Percentiles rank a stretch among this genome's conserved stretches.
Evolutionary conservation across 2,888 invertebrate species (phyloP).

Genomic region (Chymomyza procnemis): DNA sequence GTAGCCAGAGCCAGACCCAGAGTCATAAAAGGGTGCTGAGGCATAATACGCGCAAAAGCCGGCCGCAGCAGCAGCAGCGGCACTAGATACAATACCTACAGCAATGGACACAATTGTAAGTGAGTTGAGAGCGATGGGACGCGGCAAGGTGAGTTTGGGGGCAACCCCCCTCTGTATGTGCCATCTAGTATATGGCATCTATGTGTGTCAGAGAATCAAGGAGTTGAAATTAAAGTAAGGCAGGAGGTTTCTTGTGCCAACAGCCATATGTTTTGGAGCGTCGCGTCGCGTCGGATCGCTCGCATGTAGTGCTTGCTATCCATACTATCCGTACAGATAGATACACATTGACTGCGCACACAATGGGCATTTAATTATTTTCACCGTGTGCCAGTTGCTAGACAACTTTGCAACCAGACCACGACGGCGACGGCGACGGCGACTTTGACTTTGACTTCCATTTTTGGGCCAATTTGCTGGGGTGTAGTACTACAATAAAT

Average conservation of each 20-base stretch:
- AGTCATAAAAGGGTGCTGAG: conserved; percentile 48
- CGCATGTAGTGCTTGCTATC: background rate
- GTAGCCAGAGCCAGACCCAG: conserved; percentile 22
- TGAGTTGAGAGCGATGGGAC: conserved; percentile 13
- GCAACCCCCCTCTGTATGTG: background rate
- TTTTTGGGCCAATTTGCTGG: background rate
- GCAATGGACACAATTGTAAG: conserved; percentile 64
- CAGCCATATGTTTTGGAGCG: conserved; percentile 49
- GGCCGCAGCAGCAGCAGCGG: conserved; percentile 1
- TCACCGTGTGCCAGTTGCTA: conserved; percentile 9
- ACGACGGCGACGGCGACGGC: background rate
- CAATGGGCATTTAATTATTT: conserved; percentile 69
- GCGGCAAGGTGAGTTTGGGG: background rate
- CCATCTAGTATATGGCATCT: conserved; percentile 40
- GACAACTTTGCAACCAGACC: conserved; percentile 13
- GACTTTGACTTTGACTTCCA: background rate
- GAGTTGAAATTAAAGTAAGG: conserved; percentile 77
- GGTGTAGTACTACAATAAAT: background rate
- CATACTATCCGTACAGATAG: conserved; percentile 28
- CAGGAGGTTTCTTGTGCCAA: conserved; percentile 77
- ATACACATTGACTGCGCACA: conserved; percentile 28
- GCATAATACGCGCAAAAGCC: conserved; percentile 29
- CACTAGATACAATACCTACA: conserved; percentile 4
- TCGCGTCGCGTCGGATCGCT: too few species aligned
- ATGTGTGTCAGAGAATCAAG: conserved; percentile 68